These are phyloP conservation scores for Cottus gobio DNA, from an alignment of 2,113 vertebrate species.

Conservation along the genomic window DNA sequence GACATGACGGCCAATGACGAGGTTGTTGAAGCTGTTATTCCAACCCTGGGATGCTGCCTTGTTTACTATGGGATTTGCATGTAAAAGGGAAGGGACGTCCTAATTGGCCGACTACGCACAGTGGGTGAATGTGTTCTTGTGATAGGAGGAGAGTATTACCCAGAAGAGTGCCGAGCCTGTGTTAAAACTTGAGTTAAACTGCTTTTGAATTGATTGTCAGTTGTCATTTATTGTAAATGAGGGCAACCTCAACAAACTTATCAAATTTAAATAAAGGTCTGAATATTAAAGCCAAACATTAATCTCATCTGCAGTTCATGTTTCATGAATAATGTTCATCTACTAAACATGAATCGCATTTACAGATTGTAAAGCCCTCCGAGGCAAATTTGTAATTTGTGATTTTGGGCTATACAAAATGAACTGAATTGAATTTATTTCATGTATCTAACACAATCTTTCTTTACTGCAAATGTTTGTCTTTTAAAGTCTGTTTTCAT, in stretches of 20 bases:
- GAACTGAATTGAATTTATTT: too few relatives aligned
- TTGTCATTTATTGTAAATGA: not conserved
- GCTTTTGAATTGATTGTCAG: too few relatives aligned
- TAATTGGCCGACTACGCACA: not conserved
- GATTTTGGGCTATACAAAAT: too few relatives aligned
- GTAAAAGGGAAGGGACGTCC: not conserved
- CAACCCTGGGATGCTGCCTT: not conserved
- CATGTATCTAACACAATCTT: not conserved
- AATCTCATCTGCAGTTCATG: too few relatives aligned
- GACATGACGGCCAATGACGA: not conserved
- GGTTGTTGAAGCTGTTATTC: not conserved
- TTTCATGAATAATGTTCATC: too few relatives aligned
- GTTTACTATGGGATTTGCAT: not conserved
- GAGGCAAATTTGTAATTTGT: too few relatives aligned
- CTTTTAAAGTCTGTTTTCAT: not conserved
- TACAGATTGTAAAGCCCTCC: too few relatives aligned
- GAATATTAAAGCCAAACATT: constrained; percentile 7
- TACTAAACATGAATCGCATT: too few relatives aligned
- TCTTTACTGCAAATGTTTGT: not conserved
- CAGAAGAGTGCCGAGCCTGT: too few relatives aligned
- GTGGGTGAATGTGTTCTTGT: not conserved
- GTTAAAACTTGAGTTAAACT: too few relatives aligned
- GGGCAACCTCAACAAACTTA: not conserved
- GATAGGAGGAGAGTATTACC: not conserved
- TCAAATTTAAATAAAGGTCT: too few relatives aligned